Evolutionary conservation across 2,888 invertebrate genomes (phyloP), one percentile per base, ranked within the genome.

Genomic region (Andrena dorsata): DNA sequence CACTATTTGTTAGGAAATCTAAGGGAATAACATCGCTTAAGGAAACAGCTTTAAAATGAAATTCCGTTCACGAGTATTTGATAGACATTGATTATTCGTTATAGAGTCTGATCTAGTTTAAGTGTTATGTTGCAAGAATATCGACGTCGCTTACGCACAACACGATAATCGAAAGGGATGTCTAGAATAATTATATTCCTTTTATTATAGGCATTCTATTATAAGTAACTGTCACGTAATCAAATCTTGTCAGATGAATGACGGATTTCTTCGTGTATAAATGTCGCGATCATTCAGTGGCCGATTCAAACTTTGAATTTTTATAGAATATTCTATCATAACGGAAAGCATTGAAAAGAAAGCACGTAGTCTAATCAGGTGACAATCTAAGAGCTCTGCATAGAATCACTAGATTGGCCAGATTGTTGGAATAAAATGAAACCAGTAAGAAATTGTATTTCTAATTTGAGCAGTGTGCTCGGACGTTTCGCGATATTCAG

Each of bases 11-110:
- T 75, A 75, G 60, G 30, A 26, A 32, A 32, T n/a, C 2, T 75
- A 75, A 75, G 70, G 32, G 60, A 75, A 69, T 75, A 75, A 53
- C 56, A 5, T 69, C 30, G 74, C 69, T 74, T 69, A 32, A 74
- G 47, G 30, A 47, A 28, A 69, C 32, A 69, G 70, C 58, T 69
- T 75, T 69, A 49, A 68, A 51, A 60, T 16, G 16, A 23, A 16
- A 49, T 73, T 71, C 49, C 32, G 68, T 74, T 49, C 28, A 5
- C 49, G n/a, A 47, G 28, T 61, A 61, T n/a, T 61, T 32, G 5
- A 13, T 49, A 32, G 32, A 23, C 4, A 32, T 0, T 20, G n/a
- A 53, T 53, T 60, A 20, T 32, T 47, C 30, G 32, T 49, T 47
- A 16, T 28, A 16, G 13, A 66, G 41, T 10, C 35, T 41, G 20